Conservation (phyloP, 2,888 invertebrate genomes). For the Drosophila mayaguana region DNA sequence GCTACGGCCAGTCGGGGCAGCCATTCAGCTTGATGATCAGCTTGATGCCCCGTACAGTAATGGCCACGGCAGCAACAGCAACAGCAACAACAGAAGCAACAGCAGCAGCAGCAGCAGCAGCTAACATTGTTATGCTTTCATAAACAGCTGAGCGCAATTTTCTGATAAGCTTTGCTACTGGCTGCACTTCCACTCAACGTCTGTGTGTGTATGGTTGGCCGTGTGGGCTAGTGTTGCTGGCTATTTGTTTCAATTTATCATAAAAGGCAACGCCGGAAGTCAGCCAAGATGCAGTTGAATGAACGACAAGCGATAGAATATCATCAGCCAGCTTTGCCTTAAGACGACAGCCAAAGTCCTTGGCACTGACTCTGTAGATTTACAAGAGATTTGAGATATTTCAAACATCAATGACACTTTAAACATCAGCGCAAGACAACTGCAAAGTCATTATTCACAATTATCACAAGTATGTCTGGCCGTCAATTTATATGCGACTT, state of each 20-base stretch:
- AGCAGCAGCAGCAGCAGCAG: constrained; percentile 42
- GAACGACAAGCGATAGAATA: constrained; percentile 61
- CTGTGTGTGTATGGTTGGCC: constrained; percentile 17
- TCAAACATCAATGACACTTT: constrained; percentile 36
- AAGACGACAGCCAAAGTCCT: constrained; percentile 58
- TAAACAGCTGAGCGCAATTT: constrained; percentile 81
- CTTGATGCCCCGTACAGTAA: constrained; percentile 64
- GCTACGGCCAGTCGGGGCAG: constrained; percentile 44
- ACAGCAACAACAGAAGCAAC: not conserved
- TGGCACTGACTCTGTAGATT: constrained; percentile 53
- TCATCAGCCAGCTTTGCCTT: constrained; percentile 64
- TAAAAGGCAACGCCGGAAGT: constrained; percentile 79
- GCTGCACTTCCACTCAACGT: constrained; percentile 30
- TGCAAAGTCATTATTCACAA: constrained; percentile 67
- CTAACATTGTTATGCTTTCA: constrained; percentile 81
- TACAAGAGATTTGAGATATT: constrained; percentile 61
- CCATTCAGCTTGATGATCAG: constrained; percentile 76
- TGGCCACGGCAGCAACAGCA: constrained; percentile 44
- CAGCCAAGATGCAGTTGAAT: constrained; percentile 77
- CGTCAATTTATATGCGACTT: not conserved
- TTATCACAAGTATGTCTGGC: constrained; percentile 51
- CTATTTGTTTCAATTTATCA: constrained; percentile 79
- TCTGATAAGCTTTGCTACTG: constrained; percentile 74
- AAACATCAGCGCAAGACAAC: constrained; percentile 20
- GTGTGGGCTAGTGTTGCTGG: constrained; percentile 55